Conservation (phyloP, 2,888 invertebrate genomes). For the Diaprepes abbreviatus region DNA sequence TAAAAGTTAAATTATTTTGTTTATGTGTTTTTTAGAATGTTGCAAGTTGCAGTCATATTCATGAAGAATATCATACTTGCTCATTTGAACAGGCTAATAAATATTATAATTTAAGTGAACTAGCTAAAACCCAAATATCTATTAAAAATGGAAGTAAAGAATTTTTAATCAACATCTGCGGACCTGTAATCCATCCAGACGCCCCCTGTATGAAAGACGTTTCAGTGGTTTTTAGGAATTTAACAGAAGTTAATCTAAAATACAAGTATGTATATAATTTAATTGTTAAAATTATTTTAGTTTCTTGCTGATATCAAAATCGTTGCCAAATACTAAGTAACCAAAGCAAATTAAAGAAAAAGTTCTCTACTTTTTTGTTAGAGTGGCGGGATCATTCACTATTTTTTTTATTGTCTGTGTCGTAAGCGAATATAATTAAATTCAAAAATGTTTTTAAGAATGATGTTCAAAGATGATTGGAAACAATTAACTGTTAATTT, state of each 20-base stretch:
- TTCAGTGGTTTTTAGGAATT: constrained; percentile 24
- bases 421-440: too few species aligned
- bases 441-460: too few species aligned
- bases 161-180: constrained; percentile 40
- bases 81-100: not conserved
- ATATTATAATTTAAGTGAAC: constrained; percentile 26
- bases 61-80: constrained; percentile 7
- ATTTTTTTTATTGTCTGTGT: too few species aligned
- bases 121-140: not conserved
- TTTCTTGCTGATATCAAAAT: too few species aligned
- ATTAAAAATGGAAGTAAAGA: not conserved
- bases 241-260: constrained; percentile 20
- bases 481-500: too few species aligned
- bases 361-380: too few species aligned
- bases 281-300: too few species aligned
- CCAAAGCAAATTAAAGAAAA: too few species aligned
- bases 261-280: constrained; percentile 31
- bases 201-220: constrained; percentile 37
- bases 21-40: constrained; percentile 33
- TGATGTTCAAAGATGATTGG: too few species aligned
- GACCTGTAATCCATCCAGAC: constrained; percentile 27
- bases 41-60: constrained; percentile 26
- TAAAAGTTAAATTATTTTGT: too few species aligned
- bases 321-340: too few species aligned
- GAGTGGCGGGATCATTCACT: too few species aligned